Conservation (phyloP, 2,888 invertebrate genomes). For the Orthosia gracilis region DNA sequence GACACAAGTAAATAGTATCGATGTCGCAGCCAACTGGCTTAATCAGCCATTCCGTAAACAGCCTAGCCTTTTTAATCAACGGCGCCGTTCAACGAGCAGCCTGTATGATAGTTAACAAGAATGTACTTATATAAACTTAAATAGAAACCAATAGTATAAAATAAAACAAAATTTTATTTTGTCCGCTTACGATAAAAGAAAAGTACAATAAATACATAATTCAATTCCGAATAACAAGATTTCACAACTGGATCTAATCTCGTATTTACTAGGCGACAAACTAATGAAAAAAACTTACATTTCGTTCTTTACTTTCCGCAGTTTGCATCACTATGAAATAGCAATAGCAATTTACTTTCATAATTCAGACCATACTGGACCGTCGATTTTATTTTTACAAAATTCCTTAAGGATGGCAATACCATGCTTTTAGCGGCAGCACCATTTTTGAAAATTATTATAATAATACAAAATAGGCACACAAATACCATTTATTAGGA, state of each 20-base stretch:
- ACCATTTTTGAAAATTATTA: not conserved
- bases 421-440: not conserved
- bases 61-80: too few species aligned
- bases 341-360: not conserved
- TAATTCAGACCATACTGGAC: not conserved
- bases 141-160: constrained; percentile 32
- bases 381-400: not conserved
- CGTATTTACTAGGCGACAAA: constrained; percentile 6
- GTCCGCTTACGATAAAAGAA: constrained; percentile 30
- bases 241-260: constrained; percentile 6
- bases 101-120: too few species aligned
- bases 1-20: not conserved
- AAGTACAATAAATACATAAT: constrained; percentile 43
- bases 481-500: not conserved
- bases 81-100: too few species aligned
- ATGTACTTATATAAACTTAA: not conserved
- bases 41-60: too few species aligned
- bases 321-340: not conserved
- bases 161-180: constrained; percentile 55
- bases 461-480: not conserved
- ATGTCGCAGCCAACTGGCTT: too few species aligned
- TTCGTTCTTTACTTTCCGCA: not conserved
- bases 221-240: constrained; percentile 13
- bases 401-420: not conserved
- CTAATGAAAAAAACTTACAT: not conserved